These are phyloP conservation scores for Menidia beryllina DNA, from an alignment of 2,113 vertebrate species.

Conservation along the genomic window DNA sequence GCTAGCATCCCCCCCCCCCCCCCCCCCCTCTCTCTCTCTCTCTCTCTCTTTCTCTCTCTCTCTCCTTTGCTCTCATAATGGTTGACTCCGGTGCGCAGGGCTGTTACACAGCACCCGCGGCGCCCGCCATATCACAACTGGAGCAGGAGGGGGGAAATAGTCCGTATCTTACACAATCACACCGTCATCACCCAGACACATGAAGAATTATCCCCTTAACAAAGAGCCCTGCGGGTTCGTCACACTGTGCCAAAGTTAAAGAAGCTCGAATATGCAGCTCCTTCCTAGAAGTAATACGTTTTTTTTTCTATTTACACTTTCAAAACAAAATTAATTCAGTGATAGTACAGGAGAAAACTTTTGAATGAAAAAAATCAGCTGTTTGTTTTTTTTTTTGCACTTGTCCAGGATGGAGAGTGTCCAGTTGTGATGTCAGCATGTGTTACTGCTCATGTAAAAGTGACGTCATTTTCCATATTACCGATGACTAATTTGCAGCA, in stretches of 20 bases:
- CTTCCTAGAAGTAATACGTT: not conserved
- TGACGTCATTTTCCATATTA: conserved; percentile 61
- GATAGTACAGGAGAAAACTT: too few species aligned
- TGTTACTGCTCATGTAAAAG: conserved; percentile 20
- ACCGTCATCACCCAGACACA: conserved; percentile 40
- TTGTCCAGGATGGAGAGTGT: not conserved
- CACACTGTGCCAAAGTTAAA: not conserved
- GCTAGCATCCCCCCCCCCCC: conserved; percentile 39
- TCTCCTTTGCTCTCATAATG: conserved; percentile 60
- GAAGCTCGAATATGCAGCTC: not conserved
- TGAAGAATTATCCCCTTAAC: conserved; percentile 7
- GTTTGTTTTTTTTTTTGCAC: not conserved
- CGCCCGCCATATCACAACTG: conserved; percentile 73
- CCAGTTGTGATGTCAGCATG: conserved; percentile 30
- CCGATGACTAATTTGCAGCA: conserved; percentile 45
- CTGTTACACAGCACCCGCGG: conserved; percentile 68
- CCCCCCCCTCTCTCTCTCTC: too few species aligned
- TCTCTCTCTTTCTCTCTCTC: conserved; percentile 35
- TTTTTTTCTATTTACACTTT: not conserved
- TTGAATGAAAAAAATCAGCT: too few species aligned
- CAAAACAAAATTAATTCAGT: not conserved
- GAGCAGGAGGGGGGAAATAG: conserved; percentile 33
- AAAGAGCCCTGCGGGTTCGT: not conserved
- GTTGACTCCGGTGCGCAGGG: conserved; percentile 73
- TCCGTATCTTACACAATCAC: conserved; percentile 49